These are phyloP conservation scores for Heliocidaris tuberculata DNA, from an alignment of 35 echinoderm and acorn worm genomes.

Conservation along the genomic window DNA sequence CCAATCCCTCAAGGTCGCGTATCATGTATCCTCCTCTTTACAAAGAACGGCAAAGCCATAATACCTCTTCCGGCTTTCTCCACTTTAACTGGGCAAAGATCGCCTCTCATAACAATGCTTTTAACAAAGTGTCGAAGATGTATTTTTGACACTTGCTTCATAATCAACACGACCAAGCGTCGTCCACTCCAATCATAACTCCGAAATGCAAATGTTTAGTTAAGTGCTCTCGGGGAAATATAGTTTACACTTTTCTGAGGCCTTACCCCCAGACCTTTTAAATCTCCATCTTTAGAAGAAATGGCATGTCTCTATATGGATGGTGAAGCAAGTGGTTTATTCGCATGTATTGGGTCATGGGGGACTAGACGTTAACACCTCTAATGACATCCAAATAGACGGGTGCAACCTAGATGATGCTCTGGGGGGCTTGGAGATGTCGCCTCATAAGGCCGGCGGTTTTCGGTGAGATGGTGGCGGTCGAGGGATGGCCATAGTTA, in stretches of 20 bases:
- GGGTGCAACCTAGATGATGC: neutral
- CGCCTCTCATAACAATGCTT: neutral
- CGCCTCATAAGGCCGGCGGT: neutral
- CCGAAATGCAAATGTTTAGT: neutral
- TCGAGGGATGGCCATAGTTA: neutral
- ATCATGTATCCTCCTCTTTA: neutral
- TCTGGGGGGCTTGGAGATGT: neutral
- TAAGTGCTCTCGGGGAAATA: constrained; percentile 9
- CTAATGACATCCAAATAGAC: neutral
- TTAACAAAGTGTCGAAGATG: constrained; percentile 13
- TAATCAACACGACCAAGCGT: neutral
- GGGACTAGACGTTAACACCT: constrained; percentile 15
- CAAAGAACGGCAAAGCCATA: neutral
- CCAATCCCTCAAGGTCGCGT: neutral
- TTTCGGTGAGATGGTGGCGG: neutral
- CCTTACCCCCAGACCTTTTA: neutral
- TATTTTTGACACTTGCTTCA: neutral
- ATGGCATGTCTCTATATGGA: constrained; percentile 14
- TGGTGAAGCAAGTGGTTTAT: neutral
- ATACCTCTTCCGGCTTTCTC: neutral
- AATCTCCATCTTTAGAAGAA: neutral
- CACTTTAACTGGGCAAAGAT: neutral
- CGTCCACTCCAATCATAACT: neutral
- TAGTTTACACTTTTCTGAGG: neutral
- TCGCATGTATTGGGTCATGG: neutral